These are phyloP conservation scores for Cettia cetti DNA, from an alignment of 2,113 vertebrate genomes.

Conservation along the genomic window DNA sequence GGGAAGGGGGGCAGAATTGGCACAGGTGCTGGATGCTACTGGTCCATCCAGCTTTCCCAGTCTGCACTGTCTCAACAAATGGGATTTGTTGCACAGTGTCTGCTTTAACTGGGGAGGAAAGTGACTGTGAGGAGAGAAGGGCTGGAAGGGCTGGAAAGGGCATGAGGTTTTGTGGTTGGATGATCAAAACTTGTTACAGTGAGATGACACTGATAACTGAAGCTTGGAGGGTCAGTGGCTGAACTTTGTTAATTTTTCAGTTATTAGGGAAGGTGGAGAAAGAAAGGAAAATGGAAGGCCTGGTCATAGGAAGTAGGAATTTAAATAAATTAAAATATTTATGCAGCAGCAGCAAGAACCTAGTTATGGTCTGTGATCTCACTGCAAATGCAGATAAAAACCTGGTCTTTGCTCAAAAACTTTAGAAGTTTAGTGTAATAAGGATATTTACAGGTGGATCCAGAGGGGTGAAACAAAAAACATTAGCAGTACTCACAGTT, in stretches of 20 bases:
- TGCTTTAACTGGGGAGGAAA: background rate
- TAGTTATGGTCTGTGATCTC: background rate
- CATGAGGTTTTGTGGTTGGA: background rate
- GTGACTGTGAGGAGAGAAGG: background rate
- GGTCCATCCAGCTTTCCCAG: background rate
- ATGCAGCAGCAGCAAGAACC: background rate
- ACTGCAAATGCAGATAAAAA: background rate
- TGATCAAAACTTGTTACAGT: background rate
- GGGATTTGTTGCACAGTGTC: background rate
- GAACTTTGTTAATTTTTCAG: background rate
- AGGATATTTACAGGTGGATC: background rate
- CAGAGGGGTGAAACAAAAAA: background rate
- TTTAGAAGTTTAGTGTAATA: background rate
- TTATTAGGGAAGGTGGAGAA: background rate
- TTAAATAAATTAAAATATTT: background rate
- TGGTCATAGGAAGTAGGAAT: background rate
- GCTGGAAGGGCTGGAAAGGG: background rate
- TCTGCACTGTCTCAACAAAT: background rate
- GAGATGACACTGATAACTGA: background rate
- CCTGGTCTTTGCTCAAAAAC: background rate
- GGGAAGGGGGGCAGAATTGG: background rate
- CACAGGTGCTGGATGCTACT: background rate
- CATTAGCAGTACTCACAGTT: background rate
- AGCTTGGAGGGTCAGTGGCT: background rate
- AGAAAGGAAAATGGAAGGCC: background rate